Conservation (phyloP, 1,140 invertebrate genomes). For the Gyrodactylus bullatarudis region DNA sequence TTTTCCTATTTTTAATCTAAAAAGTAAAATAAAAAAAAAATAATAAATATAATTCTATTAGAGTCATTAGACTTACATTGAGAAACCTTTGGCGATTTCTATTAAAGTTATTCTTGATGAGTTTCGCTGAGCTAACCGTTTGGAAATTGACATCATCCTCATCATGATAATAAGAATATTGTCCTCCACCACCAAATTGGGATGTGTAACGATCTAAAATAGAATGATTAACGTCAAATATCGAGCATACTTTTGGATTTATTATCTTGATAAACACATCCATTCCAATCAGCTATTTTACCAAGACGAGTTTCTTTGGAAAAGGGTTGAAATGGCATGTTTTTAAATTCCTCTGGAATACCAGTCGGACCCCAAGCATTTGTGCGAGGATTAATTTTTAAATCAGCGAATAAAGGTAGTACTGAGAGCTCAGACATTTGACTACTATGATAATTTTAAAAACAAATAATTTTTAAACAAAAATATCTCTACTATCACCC, state of each 20-base stretch:
- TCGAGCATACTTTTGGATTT: conserved; percentile 49
- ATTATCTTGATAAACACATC: conserved; percentile 63
- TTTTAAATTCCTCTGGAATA: conserved; percentile 65
- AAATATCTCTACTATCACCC: too few relatives aligned
- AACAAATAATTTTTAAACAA: too few relatives aligned
- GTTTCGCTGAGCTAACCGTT: conserved; percentile 56
- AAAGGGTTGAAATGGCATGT: conserved; percentile 91
- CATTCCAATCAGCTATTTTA: conserved; percentile 88
- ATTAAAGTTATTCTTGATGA: background rate
- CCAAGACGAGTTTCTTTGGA: conserved; percentile 77
- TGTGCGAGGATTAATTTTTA: conserved; percentile 41
- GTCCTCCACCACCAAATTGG: conserved; percentile 52
- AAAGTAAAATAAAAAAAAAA: background rate
- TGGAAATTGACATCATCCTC: conserved; percentile 96
- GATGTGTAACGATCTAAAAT: conserved; percentile 57
- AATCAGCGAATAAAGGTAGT: conserved; percentile 12
- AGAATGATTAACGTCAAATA: background rate
- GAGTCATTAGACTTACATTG: background rate
- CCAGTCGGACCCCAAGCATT: conserved; percentile 75
- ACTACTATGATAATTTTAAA: background rate
- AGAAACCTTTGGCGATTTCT: background rate
- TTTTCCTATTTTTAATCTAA: background rate
- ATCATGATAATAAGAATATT: conserved; percentile 84
- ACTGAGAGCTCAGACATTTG: background rate
- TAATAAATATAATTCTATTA: background rate